Evolutionary conservation across 1,140 invertebrate species (phyloP).

Genomic region (Lithobius niger): DNA sequence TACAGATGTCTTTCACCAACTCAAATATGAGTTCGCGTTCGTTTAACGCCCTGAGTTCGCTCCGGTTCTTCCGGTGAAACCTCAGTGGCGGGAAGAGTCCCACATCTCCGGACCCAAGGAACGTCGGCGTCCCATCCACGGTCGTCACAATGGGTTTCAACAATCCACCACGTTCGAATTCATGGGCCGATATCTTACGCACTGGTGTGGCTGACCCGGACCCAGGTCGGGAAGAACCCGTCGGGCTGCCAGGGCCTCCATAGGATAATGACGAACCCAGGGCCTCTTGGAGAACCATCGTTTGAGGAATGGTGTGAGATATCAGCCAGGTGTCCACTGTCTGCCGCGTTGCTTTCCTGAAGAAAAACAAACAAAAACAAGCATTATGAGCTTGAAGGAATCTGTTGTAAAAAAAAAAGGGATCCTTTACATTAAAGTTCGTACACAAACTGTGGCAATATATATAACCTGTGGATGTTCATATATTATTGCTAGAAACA

Average conservation of each 20-base stretch:
- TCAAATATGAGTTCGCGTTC: slow-evolving; percentile 93
- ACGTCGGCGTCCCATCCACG: slow-evolving; percentile 79
- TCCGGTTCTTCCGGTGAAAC: slow-evolving; percentile 33
- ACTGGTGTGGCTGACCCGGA: slow-evolving; percentile 80
- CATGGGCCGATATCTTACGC: slow-evolving; percentile 87
- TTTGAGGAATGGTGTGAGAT: slow-evolving; percentile 53
- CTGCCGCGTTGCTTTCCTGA: slow-evolving; percentile 76
- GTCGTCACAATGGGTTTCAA: slow-evolving; percentile 81
- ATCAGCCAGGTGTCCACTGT: slow-evolving; percentile 85
- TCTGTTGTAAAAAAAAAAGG: too few species aligned
- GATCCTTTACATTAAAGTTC: too few species aligned
- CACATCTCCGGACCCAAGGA: slow-evolving; percentile 42
- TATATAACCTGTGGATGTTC: too few species aligned
- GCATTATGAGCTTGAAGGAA: background rate
- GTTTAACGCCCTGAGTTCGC: slow-evolving; percentile 72
- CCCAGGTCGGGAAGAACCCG: slow-evolving; percentile 33
- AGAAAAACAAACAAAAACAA: slow-evolving; percentile 21
- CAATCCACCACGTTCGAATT: slow-evolving; percentile 81
- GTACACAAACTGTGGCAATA: too few species aligned
- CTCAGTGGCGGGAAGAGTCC: slow-evolving; percentile 13
- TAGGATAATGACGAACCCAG: slow-evolving; percentile 19
- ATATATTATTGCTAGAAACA: too few species aligned
- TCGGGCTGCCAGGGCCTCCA: slow-evolving; percentile 14
- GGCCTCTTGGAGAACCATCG: slow-evolving; percentile 40
- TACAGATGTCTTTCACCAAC: slow-evolving; percentile 91